Evolutionary conservation across 1,140 invertebrate genomes (phyloP).

Genomic region (Homalodisca vitripennis): DNA sequence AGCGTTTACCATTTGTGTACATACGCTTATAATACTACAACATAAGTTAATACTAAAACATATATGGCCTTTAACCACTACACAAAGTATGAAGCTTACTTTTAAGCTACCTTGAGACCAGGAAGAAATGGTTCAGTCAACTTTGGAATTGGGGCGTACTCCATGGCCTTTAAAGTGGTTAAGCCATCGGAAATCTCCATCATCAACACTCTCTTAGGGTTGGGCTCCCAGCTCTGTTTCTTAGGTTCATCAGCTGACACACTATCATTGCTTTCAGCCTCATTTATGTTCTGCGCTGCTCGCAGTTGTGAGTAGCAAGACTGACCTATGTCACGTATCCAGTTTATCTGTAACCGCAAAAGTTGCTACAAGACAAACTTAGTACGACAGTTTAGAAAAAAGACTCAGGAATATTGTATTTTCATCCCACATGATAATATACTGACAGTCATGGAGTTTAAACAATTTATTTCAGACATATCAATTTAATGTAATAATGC

Average conservation of each 20-base stretch:
- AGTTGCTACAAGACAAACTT: conserved; percentile 22
- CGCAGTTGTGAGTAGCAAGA: conserved; percentile 64
- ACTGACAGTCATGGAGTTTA: too few species aligned
- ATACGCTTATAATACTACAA: too few species aligned
- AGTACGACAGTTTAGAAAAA: neutral
- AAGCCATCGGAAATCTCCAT: conserved; percentile 74
- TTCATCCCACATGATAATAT: too few species aligned
- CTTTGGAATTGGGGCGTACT: conserved; percentile 63
- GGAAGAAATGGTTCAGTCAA: conserved; percentile 61
- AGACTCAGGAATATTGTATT: too few species aligned
- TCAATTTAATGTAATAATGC: too few species aligned
- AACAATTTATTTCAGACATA: too few species aligned
- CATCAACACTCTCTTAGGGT: conserved; percentile 54
- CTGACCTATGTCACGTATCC: conserved; percentile 57
- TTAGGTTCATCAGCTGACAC: conserved; percentile 51
- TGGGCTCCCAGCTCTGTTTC: conserved; percentile 48
- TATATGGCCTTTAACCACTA: neutral
- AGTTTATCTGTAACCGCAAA: conserved; percentile 53
- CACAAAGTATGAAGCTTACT: neutral
- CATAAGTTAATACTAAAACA: neutral
- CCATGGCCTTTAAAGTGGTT: conserved; percentile 67
- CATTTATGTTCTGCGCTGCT: conserved; percentile 49
- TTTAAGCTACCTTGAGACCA: conserved; percentile 58
- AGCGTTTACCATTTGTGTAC: too few species aligned
- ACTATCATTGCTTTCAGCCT: conserved; percentile 50